These are phyloP conservation scores for Rhabdophis nuchalis DNA, from an alignment of 2,797 vertebrate species.

Conservation along the genomic window DNA sequence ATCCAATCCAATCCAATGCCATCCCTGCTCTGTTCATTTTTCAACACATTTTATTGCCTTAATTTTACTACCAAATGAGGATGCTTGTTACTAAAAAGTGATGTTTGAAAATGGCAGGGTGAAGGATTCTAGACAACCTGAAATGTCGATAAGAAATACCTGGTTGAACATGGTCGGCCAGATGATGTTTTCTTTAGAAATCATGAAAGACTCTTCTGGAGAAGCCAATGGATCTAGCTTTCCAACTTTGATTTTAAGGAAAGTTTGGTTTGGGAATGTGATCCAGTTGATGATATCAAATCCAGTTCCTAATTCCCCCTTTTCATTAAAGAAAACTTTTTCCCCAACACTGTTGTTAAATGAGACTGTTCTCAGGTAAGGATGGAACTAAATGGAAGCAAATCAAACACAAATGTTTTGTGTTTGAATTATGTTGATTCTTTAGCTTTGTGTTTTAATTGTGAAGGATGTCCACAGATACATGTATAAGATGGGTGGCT, in stretches of 20 bases:
- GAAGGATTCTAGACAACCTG: not conserved
- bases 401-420: not conserved
- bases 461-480: not conserved
- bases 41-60: not conserved
- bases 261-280: not conserved
- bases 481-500: too few relatives aligned
- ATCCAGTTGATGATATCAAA: conserved; percentile 11
- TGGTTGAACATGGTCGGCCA: not conserved
- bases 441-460: not conserved
- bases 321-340: not conserved
- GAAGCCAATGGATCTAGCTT: not conserved
- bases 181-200: not conserved
- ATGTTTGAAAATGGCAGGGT: not conserved
- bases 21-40: not conserved
- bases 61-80: not conserved
- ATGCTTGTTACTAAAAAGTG: not conserved
- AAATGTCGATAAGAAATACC: not conserved
- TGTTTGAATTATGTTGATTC: not conserved
- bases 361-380: not conserved
- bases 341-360: conserved; percentile 10
- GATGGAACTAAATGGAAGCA: not conserved
- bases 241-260: not conserved
- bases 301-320: not conserved
- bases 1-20: not conserved
- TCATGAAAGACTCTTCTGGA: not conserved